A percentile compares a stretch with the other conserved stretches of the same genome.
phyloP scores from a whole-genome alignment of 2,797 vertebrate genomes.

The Nyctalus aviator region DNA sequence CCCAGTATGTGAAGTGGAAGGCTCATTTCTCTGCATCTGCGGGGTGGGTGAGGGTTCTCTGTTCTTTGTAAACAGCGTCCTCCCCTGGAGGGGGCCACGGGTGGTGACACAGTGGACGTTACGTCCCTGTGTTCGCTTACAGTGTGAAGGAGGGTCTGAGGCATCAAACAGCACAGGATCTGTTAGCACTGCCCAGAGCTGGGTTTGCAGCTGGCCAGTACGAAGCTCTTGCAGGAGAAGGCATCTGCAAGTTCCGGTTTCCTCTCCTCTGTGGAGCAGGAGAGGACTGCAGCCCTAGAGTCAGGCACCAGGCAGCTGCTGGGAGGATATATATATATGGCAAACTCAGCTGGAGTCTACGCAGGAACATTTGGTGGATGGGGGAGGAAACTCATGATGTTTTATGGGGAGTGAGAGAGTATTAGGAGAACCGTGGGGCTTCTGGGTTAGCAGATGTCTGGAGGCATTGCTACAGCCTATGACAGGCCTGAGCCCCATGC shows the following conservation, averaged over 20 bases:
- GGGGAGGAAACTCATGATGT: conserved; percentile 23
- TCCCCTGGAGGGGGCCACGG: neutral
- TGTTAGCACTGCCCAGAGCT: neutral
- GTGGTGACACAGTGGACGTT: neutral
- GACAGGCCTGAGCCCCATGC: neutral
- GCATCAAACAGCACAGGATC: neutral
- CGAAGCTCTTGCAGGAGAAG: conserved; percentile 1
- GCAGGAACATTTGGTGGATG: conserved; percentile 26
- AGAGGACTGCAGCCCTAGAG: conserved; percentile 6
- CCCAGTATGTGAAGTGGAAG: neutral
- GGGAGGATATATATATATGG: conserved; percentile 6
- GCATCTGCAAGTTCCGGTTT: neutral
- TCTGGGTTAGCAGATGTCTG: conserved; percentile 53
- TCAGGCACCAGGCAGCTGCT: conserved; percentile 40
- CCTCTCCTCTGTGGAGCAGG: neutral
- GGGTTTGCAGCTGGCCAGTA: neutral
- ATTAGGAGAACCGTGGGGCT: conserved; percentile 55
- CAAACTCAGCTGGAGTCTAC: conserved; percentile 40
- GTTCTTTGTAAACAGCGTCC: neutral
- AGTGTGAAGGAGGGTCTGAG: neutral
- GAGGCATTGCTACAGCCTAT: conserved; percentile 36
- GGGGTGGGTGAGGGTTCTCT: neutral
- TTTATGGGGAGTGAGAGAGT: conserved; percentile 59
- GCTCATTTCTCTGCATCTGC: neutral
- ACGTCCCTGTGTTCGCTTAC: neutral